phyloP scores from a whole-genome alignment of 2,113 vertebrate species.

The Eptesicus fuscus region DNA sequence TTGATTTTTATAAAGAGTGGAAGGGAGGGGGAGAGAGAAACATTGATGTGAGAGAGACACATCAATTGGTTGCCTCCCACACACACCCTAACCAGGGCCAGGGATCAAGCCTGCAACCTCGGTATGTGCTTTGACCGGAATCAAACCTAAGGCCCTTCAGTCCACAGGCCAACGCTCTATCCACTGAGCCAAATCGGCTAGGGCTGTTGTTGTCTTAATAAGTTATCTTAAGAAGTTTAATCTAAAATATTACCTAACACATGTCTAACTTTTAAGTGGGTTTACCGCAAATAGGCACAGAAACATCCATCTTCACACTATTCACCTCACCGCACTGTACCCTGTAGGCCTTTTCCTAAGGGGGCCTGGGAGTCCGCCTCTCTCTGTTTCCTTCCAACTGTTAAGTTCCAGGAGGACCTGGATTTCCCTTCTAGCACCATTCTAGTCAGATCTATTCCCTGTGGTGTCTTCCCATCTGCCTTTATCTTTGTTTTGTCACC shows the following conservation, averaged over 20 bases:
- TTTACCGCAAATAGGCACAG: not conserved
- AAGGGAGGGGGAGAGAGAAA: too few species aligned
- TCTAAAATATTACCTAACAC: not conserved
- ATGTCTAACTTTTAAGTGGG: not conserved
- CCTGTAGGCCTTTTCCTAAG: not conserved
- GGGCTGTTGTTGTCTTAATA: not conserved
- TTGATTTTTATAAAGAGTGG: too few species aligned
- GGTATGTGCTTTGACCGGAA: too few species aligned
- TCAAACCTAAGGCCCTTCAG: too few species aligned
- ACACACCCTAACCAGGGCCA: too few species aligned
- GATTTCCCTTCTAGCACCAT: not conserved
- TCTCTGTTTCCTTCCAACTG: not conserved
- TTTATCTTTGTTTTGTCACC: not conserved
- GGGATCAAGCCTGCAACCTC: too few species aligned
- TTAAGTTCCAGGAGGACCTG: not conserved
- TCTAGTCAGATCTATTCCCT: not conserved
- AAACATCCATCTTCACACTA: not conserved
- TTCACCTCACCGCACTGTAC: not conserved
- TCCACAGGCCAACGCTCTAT: too few species aligned
- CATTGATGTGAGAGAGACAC: too few species aligned
- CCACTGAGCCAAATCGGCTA: too few species aligned
- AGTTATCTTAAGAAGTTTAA: not conserved
- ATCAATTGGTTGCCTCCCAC: too few species aligned
- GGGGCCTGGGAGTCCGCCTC: not conserved
- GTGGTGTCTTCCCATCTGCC: not conserved